These are phyloP conservation scores for Enteromius paludinosus DNA, from an alignment of 2,797 vertebrate genomes.

Conservation along the genomic window DNA sequence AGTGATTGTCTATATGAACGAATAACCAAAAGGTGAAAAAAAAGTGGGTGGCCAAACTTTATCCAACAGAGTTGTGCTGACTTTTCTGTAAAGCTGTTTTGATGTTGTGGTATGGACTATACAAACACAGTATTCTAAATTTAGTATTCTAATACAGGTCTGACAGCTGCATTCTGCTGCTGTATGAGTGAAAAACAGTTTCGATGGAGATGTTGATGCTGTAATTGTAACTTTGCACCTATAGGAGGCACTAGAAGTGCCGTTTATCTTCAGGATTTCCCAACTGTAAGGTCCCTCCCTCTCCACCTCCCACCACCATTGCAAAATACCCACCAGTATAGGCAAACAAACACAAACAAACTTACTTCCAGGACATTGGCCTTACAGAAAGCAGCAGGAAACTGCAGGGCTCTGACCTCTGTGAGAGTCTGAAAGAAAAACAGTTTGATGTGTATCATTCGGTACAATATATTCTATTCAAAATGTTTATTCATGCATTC, in stretches of 20 bases:
- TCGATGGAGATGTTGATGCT: background rate
- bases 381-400: constrained; percentile 88
- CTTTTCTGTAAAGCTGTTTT: background rate
- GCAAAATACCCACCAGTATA: constrained; percentile 2
- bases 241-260: constrained; percentile 26
- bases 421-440: constrained; percentile 85
- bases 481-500: background rate
- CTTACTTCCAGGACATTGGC: constrained; percentile 92
- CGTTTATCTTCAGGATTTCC: background rate
- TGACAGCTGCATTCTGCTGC: background rate
- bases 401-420: constrained; percentile 87
- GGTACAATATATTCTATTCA: background rate
- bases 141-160: background rate
- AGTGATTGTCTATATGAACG: background rate
- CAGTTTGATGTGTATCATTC: background rate
- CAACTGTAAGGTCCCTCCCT: background rate
- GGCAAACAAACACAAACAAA: constrained; percentile 6
- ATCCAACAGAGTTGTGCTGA: background rate
- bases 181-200: background rate
- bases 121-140: constrained; percentile 7
- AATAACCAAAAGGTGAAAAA: background rate
- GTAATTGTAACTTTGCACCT: constrained; percentile 11
- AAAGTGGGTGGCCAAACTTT: background rate
- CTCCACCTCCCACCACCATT: background rate
- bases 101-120: background rate